Evolutionary conservation across 2,888 invertebrate genomes (phyloP).

Genomic region (Drosophila greeni): DNA sequence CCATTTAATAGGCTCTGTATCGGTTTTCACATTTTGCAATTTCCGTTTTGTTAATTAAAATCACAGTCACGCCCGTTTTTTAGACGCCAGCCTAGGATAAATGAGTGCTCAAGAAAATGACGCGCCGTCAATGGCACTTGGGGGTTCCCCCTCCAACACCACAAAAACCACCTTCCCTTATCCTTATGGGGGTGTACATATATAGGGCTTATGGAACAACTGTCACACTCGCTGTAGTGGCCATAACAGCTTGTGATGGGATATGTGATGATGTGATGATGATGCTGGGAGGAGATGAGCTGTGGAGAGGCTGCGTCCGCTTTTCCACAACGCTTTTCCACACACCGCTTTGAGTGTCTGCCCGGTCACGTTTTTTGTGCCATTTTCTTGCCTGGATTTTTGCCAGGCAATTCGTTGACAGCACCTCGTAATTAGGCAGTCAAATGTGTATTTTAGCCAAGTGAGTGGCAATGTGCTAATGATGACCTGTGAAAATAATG

Average conservation of each 20-base stretch:
- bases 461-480: constrained; percentile 31
- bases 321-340: constrained; percentile 9
- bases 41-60: constrained; percentile 30
- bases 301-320: constrained; percentile 12
- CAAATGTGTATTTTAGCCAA: constrained; percentile 58
- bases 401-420: constrained; percentile 55
- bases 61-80: constrained; percentile 33
- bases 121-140: constrained; percentile 67
- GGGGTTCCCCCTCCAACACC: constrained; percentile 24
- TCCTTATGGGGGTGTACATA: not conserved
- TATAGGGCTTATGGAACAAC: constrained; percentile 19
- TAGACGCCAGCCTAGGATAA: constrained; percentile 49
- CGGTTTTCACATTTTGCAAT: constrained; percentile 6
- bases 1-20: constrained; percentile 13
- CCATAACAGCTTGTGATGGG: constrained; percentile 47
- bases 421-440: constrained; percentile 61
- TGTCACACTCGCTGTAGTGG: constrained; percentile 44
- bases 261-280: constrained; percentile 39
- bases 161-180: constrained; percentile 10
- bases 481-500: constrained; percentile 19
- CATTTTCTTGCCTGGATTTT: constrained; percentile 36
- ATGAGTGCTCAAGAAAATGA: constrained; percentile 70
- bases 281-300: too few species aligned
- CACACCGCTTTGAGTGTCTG: constrained; percentile 27
- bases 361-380: constrained; percentile 60